Conservation (phyloP, 30 jellyfish, hydroid and myxozoan species). For the Pelagia noctiluca region DNA sequence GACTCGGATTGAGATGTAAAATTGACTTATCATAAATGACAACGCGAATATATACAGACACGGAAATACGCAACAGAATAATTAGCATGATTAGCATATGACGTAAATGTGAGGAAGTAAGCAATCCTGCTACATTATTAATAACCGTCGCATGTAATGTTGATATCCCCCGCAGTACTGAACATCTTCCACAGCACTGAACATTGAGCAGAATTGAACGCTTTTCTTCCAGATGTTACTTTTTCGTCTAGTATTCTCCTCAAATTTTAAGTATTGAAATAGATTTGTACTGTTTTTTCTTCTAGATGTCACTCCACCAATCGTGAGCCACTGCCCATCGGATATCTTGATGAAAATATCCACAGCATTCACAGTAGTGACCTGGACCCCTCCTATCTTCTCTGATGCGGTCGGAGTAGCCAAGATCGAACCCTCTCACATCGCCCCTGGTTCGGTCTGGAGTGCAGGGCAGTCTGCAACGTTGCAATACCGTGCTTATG, state of each 20-base stretch:
- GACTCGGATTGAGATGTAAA: too few species aligned
- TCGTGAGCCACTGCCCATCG: slow-evolving; percentile 78
- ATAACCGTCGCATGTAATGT: too few species aligned
- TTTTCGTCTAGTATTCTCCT: not conserved
- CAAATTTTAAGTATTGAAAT: not conserved
- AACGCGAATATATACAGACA: too few species aligned
- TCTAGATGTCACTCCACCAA: slow-evolving; percentile 83
- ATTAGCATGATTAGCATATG: too few species aligned
- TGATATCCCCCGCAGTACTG: too few species aligned
- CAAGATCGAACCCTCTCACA: slow-evolving; percentile 52
- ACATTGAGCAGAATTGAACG: not conserved
- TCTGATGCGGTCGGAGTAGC: slow-evolving; percentile 93
- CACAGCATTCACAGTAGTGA: slow-evolving; percentile 21
- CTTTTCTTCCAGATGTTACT: not conserved
- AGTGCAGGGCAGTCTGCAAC: slow-evolving; percentile 60
- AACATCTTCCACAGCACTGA: too few species aligned
- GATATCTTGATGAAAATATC: slow-evolving; percentile 49
- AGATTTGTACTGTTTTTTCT: not conserved
- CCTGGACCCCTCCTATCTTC: slow-evolving; percentile 90
- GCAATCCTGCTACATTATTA: too few species aligned
- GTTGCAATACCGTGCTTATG: slow-evolving; percentile 80
- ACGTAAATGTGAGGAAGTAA: too few species aligned
- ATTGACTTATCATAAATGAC: too few species aligned
- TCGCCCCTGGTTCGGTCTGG: slow-evolving; percentile 83
- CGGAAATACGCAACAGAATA: too few species aligned